Conservation (phyloP, 1,140 invertebrate genomes). For the Augochlora pura region DNA sequence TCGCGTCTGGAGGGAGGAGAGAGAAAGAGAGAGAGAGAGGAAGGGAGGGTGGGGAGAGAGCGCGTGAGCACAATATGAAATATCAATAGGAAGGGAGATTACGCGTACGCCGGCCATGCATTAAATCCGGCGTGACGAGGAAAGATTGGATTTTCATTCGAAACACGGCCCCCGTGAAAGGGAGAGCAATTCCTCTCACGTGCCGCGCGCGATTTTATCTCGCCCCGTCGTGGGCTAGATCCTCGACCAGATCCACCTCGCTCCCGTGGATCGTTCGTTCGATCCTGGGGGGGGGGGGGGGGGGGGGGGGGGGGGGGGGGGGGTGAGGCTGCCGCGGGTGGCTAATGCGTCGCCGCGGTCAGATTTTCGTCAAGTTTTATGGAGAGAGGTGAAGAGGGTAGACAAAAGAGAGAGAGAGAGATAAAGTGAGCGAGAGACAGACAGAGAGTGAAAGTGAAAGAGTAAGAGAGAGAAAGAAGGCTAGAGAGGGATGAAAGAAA, state of each 20-base stretch:
- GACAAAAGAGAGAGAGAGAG: background rate
- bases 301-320: background rate
- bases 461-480: no score
- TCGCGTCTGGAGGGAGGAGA: background rate
- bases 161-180: slow-evolving; percentile 33
- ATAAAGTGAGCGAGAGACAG: no score
- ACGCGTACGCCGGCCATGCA: slow-evolving; percentile 44
- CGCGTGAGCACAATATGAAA: slow-evolving; percentile 21
- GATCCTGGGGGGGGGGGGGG: slow-evolving; percentile 9
- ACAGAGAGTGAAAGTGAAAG: no score
- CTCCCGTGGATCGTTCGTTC: slow-evolving; percentile 3
- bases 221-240: slow-evolving; percentile 16
- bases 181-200: slow-evolving; percentile 53
- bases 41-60: background rate
- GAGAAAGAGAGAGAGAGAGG: no score
- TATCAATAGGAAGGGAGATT: slow-evolving; percentile 34
- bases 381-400: background rate
- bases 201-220: slow-evolving; percentile 56
- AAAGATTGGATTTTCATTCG: slow-evolving; percentile 61
- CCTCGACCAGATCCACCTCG: slow-evolving; percentile 27
- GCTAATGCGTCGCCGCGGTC: slow-evolving; percentile 33
- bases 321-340: no score
- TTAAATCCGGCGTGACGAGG: slow-evolving; percentile 35
- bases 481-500: no score
- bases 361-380: slow-evolving; percentile 21